Conservation (phyloP, 2,797 vertebrate genomes). For the Microhierax caerulescens region DNA sequence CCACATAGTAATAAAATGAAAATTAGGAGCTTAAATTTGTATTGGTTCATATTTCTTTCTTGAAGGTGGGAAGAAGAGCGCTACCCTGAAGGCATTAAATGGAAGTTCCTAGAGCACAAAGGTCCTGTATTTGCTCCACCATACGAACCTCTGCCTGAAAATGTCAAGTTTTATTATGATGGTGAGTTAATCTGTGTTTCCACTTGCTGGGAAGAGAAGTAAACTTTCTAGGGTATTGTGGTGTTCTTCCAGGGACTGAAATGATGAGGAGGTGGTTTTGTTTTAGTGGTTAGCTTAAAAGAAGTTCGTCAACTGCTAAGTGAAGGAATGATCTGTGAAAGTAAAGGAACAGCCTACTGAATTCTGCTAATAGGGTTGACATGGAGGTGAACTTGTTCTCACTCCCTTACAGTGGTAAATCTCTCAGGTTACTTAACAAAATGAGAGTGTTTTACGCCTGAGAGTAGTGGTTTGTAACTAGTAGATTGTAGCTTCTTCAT, state of each 20-base stretch:
- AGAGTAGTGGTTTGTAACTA: not conserved
- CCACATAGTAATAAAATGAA: not conserved
- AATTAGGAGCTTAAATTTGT: not conserved
- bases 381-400: not conserved
- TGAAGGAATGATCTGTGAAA: constrained; percentile 13
- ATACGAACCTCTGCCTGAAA: constrained; percentile 89
- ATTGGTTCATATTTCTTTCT: constrained; percentile 35
- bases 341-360: constrained; percentile 24
- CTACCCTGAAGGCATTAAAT: constrained; percentile 93
- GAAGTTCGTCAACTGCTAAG: not conserved
- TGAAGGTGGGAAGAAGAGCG: constrained; percentile 95
- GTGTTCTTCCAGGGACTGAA: not conserved
- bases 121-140: constrained; percentile 93
- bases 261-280: not conserved
- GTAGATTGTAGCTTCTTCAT: not conserved
- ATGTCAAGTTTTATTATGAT: constrained; percentile 91
- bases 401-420: not conserved
- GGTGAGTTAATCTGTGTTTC: constrained; percentile 80
- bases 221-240: not conserved
- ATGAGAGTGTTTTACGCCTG: not conserved
- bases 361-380: not conserved
- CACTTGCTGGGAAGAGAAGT: constrained; percentile 60
- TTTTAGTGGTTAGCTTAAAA: not conserved
- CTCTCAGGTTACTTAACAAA: not conserved
- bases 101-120: constrained; percentile 96